Percentiles rank a stretch among this genome's conserved stretches.
Evolutionary conservation across 2,888 invertebrate genomes (phyloP).

Genomic region (Sepioteuthis lessoniana): DNA sequence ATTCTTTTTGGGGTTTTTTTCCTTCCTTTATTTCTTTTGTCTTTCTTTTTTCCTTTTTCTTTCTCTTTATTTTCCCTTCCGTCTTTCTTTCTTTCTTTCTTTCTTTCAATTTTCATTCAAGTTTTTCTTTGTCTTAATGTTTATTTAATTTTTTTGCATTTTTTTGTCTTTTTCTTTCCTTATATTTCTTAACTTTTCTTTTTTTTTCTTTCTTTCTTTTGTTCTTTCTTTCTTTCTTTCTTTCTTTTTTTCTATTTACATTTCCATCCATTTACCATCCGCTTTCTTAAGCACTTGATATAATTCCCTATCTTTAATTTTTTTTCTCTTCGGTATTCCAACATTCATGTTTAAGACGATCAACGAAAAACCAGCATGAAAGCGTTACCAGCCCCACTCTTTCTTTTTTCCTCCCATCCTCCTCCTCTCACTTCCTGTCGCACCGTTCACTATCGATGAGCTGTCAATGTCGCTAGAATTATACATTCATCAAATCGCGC

Average conservation of each 20-base stretch:
- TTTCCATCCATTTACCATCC: neutral
- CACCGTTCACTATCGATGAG: neutral
- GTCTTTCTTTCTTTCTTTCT: too few relatives aligned
- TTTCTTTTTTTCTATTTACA: too few relatives aligned
- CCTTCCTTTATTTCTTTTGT: neutral
- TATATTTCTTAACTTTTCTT: too few relatives aligned
- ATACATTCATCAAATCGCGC: conserved; percentile 14
- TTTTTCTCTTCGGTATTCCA: neutral
- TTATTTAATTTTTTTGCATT: too few relatives aligned
- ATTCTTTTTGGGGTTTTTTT: neutral
- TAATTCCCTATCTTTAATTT: neutral
- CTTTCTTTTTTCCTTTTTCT: too few relatives aligned
- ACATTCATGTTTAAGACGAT: neutral
- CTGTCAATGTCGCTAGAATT: conserved; percentile 12
- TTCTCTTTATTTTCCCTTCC: too few relatives aligned
- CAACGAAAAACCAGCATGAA: neutral
- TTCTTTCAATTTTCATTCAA: too few relatives aligned
- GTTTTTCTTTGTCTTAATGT: too few relatives aligned
- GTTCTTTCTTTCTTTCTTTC: too few relatives aligned
- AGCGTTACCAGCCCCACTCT: neutral
- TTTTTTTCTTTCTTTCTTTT: too few relatives aligned
- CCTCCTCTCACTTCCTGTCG: conserved; percentile 33
- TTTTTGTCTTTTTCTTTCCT: too few relatives aligned
- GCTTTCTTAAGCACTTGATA: neutral
- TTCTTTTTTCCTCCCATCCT: neutral